Conservation (phyloP, 2,797 vertebrate genomes). For the Tragopan temminckii region DNA sequence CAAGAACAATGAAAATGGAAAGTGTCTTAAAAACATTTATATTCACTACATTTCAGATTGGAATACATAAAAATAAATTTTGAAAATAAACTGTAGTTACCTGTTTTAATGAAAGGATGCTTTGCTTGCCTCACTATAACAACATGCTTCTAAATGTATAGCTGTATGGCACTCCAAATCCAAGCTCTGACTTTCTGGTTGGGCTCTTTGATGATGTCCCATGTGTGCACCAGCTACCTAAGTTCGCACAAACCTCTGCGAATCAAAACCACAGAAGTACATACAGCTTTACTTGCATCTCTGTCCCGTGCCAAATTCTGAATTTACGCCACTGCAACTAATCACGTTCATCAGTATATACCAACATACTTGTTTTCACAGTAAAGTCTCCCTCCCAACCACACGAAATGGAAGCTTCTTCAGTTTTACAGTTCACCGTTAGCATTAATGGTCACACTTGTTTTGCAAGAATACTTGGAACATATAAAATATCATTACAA, state of each 20-base stretch:
- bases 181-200: slow-evolving; percentile 30
- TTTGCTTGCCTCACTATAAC: slow-evolving; percentile 43
- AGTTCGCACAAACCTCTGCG: slow-evolving; percentile 33
- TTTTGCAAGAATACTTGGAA: background rate
- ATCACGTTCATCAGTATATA: background rate
- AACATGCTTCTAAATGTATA: background rate
- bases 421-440: background rate
- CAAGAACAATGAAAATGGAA: background rate
- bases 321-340: background rate
- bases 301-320: background rate
- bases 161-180: background rate
- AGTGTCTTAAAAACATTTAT: background rate
- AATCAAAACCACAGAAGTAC: slow-evolving; percentile 22
- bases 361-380: background rate
- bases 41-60: background rate
- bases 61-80: background rate
- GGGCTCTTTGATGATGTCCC: slow-evolving; percentile 19
- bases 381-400: background rate
- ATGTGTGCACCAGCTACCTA: slow-evolving; percentile 39
- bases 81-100: background rate
- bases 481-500: background rate
- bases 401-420: background rate
- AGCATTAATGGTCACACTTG: background rate
- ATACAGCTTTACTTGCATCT: background rate
- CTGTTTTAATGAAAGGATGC: background rate